Conservation (phyloP, 2,113 vertebrate species). For the Tetrax tetrax region DNA sequence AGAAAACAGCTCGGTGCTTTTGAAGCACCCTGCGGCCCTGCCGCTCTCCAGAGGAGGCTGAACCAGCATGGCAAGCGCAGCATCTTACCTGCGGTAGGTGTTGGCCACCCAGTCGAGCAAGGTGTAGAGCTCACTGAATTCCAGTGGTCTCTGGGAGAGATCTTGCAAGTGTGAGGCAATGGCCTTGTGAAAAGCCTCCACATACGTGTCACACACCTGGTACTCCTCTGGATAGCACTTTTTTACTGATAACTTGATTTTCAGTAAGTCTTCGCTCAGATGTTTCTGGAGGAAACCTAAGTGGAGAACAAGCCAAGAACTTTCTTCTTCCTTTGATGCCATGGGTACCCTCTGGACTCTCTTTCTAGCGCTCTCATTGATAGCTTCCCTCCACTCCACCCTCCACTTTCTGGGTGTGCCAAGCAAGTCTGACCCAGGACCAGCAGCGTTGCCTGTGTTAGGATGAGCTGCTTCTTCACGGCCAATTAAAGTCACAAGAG, state of each 20-base stretch:
- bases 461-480: slow-evolving; percentile 70
- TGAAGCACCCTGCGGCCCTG: background rate
- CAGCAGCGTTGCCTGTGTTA: background rate
- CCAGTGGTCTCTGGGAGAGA: background rate
- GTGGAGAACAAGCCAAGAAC: slow-evolving; percentile 47
- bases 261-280: slow-evolving; percentile 64
- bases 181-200: slow-evolving; percentile 70
- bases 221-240: slow-evolving; percentile 71
- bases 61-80: background rate
- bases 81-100: slow-evolving; percentile 72
- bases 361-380: slow-evolving; percentile 40
- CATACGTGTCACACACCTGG: slow-evolving; percentile 67
- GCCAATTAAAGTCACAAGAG: slow-evolving; percentile 66
- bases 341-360: slow-evolving; percentile 41
- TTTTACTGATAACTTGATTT: slow-evolving; percentile 67
- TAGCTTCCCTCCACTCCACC: slow-evolving; percentile 62
- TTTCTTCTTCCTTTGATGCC: background rate
- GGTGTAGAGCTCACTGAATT: slow-evolving; percentile 47
- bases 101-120: slow-evolving; percentile 78
- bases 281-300: slow-evolving; percentile 56
- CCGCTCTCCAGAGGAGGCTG: fast-evolving
- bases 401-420: slow-evolving; percentile 74
- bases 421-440: background rate
- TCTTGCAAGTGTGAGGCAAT: slow-evolving; percentile 71
- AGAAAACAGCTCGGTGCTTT: background rate